Percentiles rank a stretch among this genome's conserved stretches.
Evolutionary conservation across 2,113 vertebrate species (phyloP).

Genomic region (Xerus inauris): DNA sequence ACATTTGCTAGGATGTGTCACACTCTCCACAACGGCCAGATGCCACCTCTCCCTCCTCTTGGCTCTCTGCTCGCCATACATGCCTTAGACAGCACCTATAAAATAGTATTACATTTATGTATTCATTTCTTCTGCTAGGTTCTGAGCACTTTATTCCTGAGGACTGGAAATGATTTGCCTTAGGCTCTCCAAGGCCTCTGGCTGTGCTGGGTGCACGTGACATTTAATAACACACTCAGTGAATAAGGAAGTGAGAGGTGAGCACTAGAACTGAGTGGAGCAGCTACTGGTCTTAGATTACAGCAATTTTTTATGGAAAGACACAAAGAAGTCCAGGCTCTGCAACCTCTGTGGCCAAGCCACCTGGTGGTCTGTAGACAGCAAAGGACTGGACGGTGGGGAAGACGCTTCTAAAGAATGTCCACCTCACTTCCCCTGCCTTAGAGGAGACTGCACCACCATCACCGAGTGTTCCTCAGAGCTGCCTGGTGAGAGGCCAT

Average conservation of each 20-base stretch:
- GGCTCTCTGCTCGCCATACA: background rate
- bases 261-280: background rate
- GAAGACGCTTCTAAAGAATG: background rate
- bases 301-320: background rate
- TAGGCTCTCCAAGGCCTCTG: background rate
- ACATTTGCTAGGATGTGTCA: background rate
- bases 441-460: background rate
- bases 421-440: background rate
- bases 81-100: background rate
- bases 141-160: background rate
- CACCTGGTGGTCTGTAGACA: background rate
- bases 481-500: too few species aligned
- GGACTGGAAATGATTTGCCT: conserved; percentile 12
- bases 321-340: background rate
- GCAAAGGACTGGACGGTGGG: background rate
- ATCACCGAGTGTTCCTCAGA: background rate
- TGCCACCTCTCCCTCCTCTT: background rate
- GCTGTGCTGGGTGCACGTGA: background rate
- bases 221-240: background rate
- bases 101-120: background rate
- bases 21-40: background rate
- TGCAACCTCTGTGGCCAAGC: background rate
- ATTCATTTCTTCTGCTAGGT: background rate
- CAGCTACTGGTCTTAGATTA: background rate
- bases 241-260: background rate